Base-by-base conservation (phyloP, 2,113 vertebrate genomes). In the Collichthys lucidus region DNA sequence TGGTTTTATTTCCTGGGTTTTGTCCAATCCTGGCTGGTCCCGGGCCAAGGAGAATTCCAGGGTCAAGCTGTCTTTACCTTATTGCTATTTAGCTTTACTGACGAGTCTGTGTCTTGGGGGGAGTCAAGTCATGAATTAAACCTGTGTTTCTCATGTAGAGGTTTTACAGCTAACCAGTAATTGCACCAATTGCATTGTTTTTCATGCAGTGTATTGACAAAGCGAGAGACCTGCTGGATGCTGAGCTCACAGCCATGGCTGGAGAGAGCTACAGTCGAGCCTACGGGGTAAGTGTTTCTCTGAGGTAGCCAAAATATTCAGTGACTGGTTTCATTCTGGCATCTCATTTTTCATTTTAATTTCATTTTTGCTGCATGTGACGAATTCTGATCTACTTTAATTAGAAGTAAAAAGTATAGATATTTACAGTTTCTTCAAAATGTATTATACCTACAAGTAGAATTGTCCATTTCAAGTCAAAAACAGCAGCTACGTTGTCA, bases 251-350 rank as follows among this genome's bases (percentile, higher is more conserved):
- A 0, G 98, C 98, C 42, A 99, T 99, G 98, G 98, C 98, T 17
- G 98, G 98, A 61, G 98, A 99, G 94, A 99, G 98, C 92, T 99
- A 99, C 94, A 99, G 98, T 64, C 96, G 98, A 77, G 98, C 98
- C 1, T 99, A 99, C 0, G 98, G 98, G 94, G 98, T 99, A 81
- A 96, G 96, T 76, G 73, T 73, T 74, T 42, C 22, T 63, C 11
- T 15, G 22, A 61, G 31, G 57, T 8, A 1, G 19, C 11, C 52
- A 63, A 17, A 53, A 77, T 61, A 65, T 78, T 57, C 57, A 57
- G 24, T 1, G 4, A 35, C 26, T 71, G 78, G 20, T 62, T 69
- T 81, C 31, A n/a, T 22, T 42, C 9, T 4, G 68, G 26, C 49
- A 11, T 75, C 29, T 66, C 22, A 31, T 63, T 75, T 24, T 52